Conservation (phyloP, 1,140 invertebrate genomes). For the Leptoteleia sp. region DNA sequence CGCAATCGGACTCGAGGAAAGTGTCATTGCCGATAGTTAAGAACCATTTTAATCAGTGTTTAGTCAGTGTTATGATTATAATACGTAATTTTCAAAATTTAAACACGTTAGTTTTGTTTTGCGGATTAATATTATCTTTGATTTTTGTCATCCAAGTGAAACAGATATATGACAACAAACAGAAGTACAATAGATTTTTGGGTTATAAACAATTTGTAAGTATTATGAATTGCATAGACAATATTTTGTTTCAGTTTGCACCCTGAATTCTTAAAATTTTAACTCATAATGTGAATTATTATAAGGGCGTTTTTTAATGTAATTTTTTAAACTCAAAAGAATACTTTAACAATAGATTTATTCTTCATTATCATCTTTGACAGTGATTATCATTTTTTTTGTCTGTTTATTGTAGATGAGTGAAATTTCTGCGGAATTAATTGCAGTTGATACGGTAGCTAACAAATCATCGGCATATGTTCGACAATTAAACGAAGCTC, state of each 20-base stretch:
- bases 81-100: conserved; percentile 76
- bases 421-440: conserved; percentile 80
- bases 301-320: too few species aligned
- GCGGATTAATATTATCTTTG: conserved; percentile 74
- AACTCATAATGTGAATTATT: too few species aligned
- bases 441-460: conserved; percentile 78
- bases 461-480: conserved; percentile 79
- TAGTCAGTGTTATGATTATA: conserved; percentile 72
- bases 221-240: conserved; percentile 22
- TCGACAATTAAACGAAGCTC: conserved; percentile 74
- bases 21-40: too few species aligned
- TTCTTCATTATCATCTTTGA: too few species aligned
- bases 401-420: conserved; percentile 76
- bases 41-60: too few species aligned
- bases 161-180: conserved; percentile 80
- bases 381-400: too few species aligned
- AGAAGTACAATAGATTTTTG: conserved; percentile 77
- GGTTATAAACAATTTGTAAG: conserved; percentile 81
- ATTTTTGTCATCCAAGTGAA: conserved; percentile 79
- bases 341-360: too few species aligned
- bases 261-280: too few species aligned
- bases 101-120: conserved; percentile 74
- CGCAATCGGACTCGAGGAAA: too few species aligned
- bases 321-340: too few species aligned
- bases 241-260: too few species aligned